phyloP scores from a whole-genome alignment of 2,113 vertebrate species.

The Tinamus guttatus region DNA sequence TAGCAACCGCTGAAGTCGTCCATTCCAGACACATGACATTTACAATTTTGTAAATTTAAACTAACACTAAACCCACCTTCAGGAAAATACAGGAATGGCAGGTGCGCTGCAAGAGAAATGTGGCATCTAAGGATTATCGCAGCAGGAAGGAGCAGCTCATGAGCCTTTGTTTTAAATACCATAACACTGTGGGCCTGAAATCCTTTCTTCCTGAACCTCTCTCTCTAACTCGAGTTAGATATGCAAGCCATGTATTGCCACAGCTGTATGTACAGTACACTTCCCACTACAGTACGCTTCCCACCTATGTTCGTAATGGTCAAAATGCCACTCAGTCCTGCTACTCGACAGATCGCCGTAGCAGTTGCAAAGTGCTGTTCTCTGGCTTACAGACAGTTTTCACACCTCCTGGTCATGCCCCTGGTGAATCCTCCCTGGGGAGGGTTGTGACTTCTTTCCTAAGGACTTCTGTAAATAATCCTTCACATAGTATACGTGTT shows the following conservation, averaged over 20 bases:
- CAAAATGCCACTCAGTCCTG: not conserved
- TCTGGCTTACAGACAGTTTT: not conserved
- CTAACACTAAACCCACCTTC: not conserved
- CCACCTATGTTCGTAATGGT: not conserved
- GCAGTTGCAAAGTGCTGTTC: not conserved
- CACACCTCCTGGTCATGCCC: not conserved
- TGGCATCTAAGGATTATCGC: not conserved
- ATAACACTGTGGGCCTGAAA: not conserved
- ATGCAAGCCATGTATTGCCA: accelerated
- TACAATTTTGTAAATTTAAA: not conserved
- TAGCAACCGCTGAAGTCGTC: not conserved
- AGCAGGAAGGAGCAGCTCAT: not conserved
- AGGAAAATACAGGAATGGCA: not conserved
- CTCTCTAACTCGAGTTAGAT: not conserved
- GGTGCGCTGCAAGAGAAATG: not conserved
- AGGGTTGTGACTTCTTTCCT: not conserved
- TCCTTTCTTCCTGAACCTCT: not conserved
- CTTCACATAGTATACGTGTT: not conserved
- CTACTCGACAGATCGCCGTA: not conserved
- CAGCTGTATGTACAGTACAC: not conserved
- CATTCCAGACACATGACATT: not conserved
- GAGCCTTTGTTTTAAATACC: accelerated
- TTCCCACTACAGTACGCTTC: not conserved
- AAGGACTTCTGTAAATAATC: not conserved
- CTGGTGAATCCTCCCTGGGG: not conserved